Evolutionary conservation across 2,113 vertebrate genomes (phyloP).

Genomic region (Eptatretus burgeri): DNA sequence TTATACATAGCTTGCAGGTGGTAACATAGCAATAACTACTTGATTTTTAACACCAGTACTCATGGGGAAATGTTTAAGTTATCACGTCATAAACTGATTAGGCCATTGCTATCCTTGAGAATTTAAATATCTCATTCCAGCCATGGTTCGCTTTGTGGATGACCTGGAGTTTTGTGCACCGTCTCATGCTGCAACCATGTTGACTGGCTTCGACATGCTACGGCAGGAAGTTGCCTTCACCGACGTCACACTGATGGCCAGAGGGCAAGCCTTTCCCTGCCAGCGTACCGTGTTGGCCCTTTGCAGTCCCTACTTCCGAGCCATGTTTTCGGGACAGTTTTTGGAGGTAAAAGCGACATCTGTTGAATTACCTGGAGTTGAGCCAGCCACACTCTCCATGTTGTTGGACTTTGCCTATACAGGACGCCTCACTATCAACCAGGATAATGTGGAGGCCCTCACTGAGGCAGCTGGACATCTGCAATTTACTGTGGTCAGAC

Average conservation of each 20-base stretch:
- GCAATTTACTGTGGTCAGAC: conserved; percentile 45
- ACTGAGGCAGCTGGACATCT: conserved; percentile 43
- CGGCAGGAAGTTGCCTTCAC: conserved; percentile 44
- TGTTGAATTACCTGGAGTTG: conserved; percentile 51
- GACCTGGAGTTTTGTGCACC: conserved; percentile 63
- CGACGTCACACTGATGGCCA: conserved; percentile 38
- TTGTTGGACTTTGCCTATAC: conserved; percentile 74
- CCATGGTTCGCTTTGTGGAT: conserved; percentile 66
- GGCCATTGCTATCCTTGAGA: no score
- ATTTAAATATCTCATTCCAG: conserved; percentile 3
- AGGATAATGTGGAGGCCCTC: conserved; percentile 50
- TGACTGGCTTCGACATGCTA: conserved; percentile 44
- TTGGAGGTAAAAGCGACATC: conserved; percentile 48
- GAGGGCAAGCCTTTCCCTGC: conserved; percentile 48
- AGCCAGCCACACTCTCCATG: conserved; percentile 22
- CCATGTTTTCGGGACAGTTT: conserved; percentile 71
- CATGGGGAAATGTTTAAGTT: no score
- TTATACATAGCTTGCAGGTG: no score
- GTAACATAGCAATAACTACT: no score
- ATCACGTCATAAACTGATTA: no score
- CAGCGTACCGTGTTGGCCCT: conserved; percentile 60
- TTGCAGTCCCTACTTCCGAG: conserved; percentile 63
- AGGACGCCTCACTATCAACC: conserved; percentile 63
- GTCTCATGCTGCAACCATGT: conserved; percentile 45
- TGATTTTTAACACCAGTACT: no score